phyloP scores from a whole-genome alignment of 1,140 invertebrate genomes.

The Alviniconcha marisindica region DNA sequence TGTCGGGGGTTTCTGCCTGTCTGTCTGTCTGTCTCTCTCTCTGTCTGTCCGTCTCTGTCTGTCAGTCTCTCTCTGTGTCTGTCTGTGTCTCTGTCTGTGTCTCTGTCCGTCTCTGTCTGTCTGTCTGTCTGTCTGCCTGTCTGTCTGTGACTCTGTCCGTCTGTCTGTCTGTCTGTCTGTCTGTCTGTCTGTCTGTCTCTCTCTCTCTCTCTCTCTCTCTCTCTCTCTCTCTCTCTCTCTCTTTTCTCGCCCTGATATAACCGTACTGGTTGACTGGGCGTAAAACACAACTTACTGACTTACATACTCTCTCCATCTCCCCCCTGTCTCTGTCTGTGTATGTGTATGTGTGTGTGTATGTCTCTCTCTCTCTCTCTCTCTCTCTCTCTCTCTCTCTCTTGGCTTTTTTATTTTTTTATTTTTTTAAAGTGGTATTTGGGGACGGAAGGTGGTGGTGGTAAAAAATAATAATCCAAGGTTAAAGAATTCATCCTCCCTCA shows the following conservation, averaged over 20 bases:
- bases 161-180: not conserved
- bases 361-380: conserved; percentile 10
- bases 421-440: no score
- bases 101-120: not conserved
- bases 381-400: not conserved
- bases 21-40: not conserved
- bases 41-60: not conserved
- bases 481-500: no score
- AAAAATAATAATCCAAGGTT: no score
- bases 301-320: not conserved
- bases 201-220: not conserved
- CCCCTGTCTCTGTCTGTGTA: not conserved
- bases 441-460: no score
- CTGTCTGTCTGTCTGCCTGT: not conserved
- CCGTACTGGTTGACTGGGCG: no score
- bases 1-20: conserved; percentile 25
- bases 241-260: no score
- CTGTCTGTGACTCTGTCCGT: not conserved
- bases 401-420: no score
- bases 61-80: not conserved
- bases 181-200: not conserved
- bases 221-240: not conserved
- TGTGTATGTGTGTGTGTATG: not conserved
- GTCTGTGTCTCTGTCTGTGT: not conserved
- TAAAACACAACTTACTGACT: no score